Conservation (phyloP, 2,113 vertebrate species). For the Semnornis frantzii region DNA sequence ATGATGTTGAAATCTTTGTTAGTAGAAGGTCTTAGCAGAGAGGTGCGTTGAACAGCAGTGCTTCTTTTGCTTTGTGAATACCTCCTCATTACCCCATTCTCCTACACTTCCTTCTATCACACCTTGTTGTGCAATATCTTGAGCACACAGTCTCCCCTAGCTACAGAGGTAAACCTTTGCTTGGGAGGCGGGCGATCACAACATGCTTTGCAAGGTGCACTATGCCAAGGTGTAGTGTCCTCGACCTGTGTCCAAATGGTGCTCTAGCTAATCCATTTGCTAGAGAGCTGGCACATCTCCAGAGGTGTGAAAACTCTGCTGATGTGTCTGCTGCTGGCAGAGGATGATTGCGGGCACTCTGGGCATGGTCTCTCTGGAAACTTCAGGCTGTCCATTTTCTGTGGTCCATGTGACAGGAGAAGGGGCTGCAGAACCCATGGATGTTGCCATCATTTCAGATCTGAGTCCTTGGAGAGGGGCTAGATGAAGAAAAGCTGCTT, state of each 20-base stretch:
- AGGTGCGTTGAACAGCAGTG: not conserved
- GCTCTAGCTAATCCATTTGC: fast-evolving
- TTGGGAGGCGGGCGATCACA: not conserved
- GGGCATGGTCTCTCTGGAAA: not conserved
- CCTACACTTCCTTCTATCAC: not conserved
- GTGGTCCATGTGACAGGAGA: not conserved
- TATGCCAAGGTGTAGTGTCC: not conserved
- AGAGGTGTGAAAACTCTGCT: not conserved
- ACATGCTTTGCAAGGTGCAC: not conserved
- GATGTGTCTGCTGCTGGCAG: not conserved
- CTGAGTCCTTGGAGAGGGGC: not conserved
- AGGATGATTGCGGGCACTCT: fast-evolving
- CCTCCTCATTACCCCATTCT: not conserved
- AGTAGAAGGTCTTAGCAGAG: not conserved
- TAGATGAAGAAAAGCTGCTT: not conserved
- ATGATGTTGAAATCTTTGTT: not conserved
- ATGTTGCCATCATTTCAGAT: not conserved
- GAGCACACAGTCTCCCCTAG: not conserved
- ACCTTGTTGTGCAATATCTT: fast-evolving
- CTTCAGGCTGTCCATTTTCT: not conserved
- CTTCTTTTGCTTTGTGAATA: not conserved
- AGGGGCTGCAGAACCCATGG: not conserved
- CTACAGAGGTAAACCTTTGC: not conserved
- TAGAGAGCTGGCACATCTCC: not conserved
- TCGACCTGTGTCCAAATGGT: not conserved